These are phyloP conservation scores for Edolisoma coerulescens DNA, from an alignment of 2,113 vertebrate species.

Conservation along the genomic window DNA sequence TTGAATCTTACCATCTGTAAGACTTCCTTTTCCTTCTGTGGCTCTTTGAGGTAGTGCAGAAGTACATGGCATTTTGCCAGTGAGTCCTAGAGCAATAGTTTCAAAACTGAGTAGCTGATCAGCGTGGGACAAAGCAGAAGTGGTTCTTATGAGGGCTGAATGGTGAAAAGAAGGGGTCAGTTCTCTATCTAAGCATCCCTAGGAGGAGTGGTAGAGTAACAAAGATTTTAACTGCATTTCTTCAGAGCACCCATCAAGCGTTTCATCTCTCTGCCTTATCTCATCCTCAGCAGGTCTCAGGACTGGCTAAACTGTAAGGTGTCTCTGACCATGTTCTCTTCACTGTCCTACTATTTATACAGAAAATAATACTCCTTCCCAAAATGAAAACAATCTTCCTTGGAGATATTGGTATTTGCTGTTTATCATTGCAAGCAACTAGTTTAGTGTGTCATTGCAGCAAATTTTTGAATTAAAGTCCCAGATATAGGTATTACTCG, in stretches of 20 bases:
- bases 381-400: background rate
- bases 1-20: background rate
- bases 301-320: background rate
- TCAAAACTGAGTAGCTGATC: background rate
- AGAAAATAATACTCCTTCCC: background rate
- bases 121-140: background rate
- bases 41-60: background rate
- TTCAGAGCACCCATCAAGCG: background rate
- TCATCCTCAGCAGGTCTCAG: background rate
- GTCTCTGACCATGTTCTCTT: fast-evolving
- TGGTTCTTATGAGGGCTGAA: fast-evolving
- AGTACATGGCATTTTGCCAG: background rate
- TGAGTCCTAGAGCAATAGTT: background rate
- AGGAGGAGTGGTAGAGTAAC: background rate
- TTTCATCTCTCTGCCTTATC: background rate
- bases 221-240: background rate
- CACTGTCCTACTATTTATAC: background rate
- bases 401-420: background rate
- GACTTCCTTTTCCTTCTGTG: background rate
- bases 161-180: background rate
- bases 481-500: background rate
- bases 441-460: background rate
- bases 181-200: background rate
- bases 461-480: background rate
- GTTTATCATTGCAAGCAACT: background rate